Conservation (phyloP, 2,797 vertebrate genomes). For the Arrhamphus sclerolepis region DNA sequence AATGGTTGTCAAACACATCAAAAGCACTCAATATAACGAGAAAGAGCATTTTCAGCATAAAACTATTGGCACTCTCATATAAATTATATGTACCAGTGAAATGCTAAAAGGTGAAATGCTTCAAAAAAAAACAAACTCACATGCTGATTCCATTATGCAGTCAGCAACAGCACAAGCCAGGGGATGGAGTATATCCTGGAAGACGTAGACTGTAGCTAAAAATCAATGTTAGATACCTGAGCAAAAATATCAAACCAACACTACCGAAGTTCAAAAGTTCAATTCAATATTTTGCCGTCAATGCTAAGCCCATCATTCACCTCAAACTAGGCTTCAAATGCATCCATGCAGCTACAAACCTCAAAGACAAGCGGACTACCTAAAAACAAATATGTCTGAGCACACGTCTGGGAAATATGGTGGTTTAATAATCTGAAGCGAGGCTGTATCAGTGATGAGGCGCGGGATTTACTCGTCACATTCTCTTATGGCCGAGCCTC, state of each 20-base stretch:
- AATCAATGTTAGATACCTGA: conserved; percentile 51
- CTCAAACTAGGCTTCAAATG: too few species aligned
- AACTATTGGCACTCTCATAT: conserved; percentile 35
- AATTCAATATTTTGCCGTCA: conserved; percentile 37
- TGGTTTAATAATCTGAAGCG: conserved; percentile 55
- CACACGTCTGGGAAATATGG: conserved; percentile 50
- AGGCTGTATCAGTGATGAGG: conserved; percentile 57
- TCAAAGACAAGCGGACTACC: conserved; percentile 44
- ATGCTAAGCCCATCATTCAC: conserved; percentile 21
- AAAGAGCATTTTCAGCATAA: conserved; percentile 55
- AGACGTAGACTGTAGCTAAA: conserved; percentile 46
- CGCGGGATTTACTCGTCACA: conserved; percentile 64
- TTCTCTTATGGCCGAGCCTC: conserved; percentile 65
- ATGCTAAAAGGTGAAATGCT: conserved; percentile 34
- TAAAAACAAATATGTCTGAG: conserved; percentile 51
- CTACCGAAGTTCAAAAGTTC: conserved; percentile 26
- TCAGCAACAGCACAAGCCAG: conserved; percentile 50
- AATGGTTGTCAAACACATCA: conserved; percentile 64
- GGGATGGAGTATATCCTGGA: conserved; percentile 32
- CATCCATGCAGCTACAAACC: conserved; percentile 31
- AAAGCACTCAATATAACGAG: conserved; percentile 62
- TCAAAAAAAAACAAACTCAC: conserved; percentile 29
- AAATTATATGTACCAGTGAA: conserved; percentile 31
- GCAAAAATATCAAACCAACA: conserved; percentile 32
- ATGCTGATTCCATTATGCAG: conserved; percentile 56